Conservation (phyloP, 2,113 vertebrate genomes). For the Delphinapterus leucas region DNA sequence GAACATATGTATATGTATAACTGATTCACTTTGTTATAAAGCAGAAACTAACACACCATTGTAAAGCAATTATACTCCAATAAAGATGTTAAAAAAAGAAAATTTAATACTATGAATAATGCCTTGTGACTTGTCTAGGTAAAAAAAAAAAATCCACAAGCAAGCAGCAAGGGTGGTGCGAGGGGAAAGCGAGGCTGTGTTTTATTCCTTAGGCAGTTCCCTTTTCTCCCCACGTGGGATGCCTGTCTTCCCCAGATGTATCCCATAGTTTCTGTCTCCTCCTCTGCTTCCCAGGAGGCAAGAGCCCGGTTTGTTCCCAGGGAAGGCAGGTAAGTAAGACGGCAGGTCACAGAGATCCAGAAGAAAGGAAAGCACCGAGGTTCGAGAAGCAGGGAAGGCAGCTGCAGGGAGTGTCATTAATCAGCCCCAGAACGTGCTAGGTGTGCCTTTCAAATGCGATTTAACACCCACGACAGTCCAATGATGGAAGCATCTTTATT, state of each 20-base stretch:
- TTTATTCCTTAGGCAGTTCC: neutral
- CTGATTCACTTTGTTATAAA: too few relatives aligned
- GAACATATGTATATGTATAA: too few relatives aligned
- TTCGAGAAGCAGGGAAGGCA: too few relatives aligned
- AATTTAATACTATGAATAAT: neutral
- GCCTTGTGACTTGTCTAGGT: neutral
- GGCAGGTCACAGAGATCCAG: neutral
- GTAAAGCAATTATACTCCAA: too few relatives aligned
- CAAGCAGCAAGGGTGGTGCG: neutral
- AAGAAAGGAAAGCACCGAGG: neutral
- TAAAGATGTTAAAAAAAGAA: neutral
- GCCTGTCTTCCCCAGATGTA: neutral
- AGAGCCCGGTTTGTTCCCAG: neutral
- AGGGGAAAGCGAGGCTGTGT: neutral
- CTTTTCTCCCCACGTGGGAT: too few relatives aligned
- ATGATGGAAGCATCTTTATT: neutral
- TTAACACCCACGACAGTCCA: rapidly evolving
- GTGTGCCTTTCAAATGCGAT: neutral
- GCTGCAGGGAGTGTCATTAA: rapidly evolving
- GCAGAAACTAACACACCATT: too few relatives aligned
- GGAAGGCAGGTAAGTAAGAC: neutral
- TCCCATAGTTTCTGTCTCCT: neutral
- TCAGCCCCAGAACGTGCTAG: neutral
- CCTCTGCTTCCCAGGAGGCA: neutral
- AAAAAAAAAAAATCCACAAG: neutral